Evolutionary conservation across 2,113 vertebrate genomes (phyloP).

Genomic region (Silurus asotus): DNA sequence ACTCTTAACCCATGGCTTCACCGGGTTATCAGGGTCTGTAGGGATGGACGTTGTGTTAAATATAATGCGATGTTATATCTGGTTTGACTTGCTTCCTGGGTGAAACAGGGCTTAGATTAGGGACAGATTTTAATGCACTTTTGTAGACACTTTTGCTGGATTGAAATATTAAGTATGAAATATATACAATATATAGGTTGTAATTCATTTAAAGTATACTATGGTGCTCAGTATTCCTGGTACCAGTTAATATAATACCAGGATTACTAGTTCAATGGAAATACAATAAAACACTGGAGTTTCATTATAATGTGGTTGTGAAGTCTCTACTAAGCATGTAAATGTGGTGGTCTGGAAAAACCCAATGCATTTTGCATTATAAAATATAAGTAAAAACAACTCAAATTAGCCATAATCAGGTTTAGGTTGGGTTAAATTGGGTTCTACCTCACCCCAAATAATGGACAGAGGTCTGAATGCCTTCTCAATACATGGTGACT

Average conservation of each 20-base stretch:
- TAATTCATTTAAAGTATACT: background rate
- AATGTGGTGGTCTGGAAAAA: background rate
- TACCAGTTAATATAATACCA: background rate
- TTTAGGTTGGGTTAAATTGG: background rate
- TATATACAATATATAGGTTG: background rate
- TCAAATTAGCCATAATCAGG: background rate
- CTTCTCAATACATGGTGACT: background rate
- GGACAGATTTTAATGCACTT: conserved; percentile 9
- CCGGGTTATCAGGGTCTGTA: background rate
- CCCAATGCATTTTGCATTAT: background rate
- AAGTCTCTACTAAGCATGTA: background rate
- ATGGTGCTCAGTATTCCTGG: background rate
- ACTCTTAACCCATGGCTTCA: background rate
- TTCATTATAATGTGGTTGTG: background rate
- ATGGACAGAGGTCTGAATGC: background rate
- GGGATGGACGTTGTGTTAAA: background rate
- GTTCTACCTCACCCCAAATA: background rate
- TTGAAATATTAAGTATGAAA: background rate
- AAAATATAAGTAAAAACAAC: background rate
- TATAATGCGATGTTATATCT: background rate
- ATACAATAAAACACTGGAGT: background rate
- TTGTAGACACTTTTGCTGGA: background rate
- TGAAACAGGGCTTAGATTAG: background rate
- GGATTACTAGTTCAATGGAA: background rate
- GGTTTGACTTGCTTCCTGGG: background rate